Evolutionary conservation across 2,797 vertebrate species (phyloP).

Genomic region (Botia kubotai): DNA sequence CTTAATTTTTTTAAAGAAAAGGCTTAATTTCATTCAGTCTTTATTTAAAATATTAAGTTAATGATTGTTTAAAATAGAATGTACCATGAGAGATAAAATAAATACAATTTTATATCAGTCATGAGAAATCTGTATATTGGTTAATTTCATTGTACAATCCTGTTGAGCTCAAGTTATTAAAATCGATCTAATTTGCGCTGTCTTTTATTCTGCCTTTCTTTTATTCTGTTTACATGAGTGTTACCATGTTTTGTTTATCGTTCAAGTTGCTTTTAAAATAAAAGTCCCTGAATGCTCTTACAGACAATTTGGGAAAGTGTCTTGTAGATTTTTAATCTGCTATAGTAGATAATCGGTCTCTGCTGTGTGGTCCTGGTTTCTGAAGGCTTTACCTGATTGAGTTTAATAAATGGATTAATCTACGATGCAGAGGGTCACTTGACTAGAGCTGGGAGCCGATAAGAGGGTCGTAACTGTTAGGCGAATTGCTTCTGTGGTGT

Average conservation of each 20-base stretch:
- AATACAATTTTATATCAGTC: constrained; percentile 82
- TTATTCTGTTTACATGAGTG: constrained; percentile 40
- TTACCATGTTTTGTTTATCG: constrained; percentile 49
- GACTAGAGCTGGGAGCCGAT: neutral
- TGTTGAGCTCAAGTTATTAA: constrained; percentile 81
- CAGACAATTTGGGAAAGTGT: constrained; percentile 35
- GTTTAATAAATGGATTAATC: constrained; percentile 12
- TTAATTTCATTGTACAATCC: constrained; percentile 81
- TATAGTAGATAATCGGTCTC: neutral
- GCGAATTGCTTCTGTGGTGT: neutral
- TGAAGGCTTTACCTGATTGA: neutral
- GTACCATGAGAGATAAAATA: constrained; percentile 85
- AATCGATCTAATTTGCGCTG: constrained; percentile 64
- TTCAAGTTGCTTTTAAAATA: constrained; percentile 56
- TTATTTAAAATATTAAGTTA: constrained; percentile 83
- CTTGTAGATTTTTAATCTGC: constrained; percentile 32
- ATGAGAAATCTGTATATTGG: constrained; percentile 81
- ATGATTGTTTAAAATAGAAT: constrained; percentile 84
- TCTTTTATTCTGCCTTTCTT: constrained; percentile 72
- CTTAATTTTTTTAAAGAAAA: constrained; percentile 63
- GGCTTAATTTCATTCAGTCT: constrained; percentile 74
- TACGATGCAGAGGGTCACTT: constrained; percentile 28
- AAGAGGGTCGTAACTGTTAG: constrained; percentile 6
- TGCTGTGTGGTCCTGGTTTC: neutral
- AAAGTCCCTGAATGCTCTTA: constrained; percentile 56